Base-by-base conservation (phyloP, 2,888 invertebrate genomes). In the Drosophila pullipes region DNA sequence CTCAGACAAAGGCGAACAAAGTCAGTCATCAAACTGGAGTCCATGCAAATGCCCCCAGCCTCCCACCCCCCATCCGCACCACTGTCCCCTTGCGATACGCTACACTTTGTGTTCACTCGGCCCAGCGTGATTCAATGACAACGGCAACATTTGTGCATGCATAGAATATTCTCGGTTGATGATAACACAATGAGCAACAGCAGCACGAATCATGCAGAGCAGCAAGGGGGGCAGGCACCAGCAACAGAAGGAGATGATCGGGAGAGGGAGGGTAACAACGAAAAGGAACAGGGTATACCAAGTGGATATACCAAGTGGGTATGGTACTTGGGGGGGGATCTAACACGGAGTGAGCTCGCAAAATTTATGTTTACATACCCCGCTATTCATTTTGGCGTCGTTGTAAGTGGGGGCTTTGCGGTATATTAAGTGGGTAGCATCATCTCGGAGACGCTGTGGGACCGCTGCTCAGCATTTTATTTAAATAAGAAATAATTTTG, bases 401-500 rank as follows among this genome's bases (percentile, higher is more conserved):
- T 71, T 76, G 85, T 89, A 86, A 86, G 88, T 86, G 90, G 85
- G 88, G 90, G 86, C 75, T 91, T 89, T 86, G 91, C 83, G 91
- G 91, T 91, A 82, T 86, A 87, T 85, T 85, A 85, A 85, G 85
- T 85, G 85, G 85, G 84, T 83, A 89, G 89, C 87, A 83, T 81
- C 89, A 81, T 78, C 75, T 73, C 68, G 54, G 72, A 85, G 81
- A 81, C 59, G 49, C 18, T 58, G 41, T 53, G 57, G 33, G 39
- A 60, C 60, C 72, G 52, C 69, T 52, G 74, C 74, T 75, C 77
- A 79, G 83, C 83, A 87, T 91, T 91, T 91, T 91, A 88, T 88
- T 88, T 88, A 88, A 91, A 91, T 88, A 90, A 91, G 89, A 91
- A 88, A 88, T 88, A 90, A 88, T 91, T 91, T 91, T 85, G 86